A percentile compares a stretch with the other conserved stretches of the same genome.
Evolutionary conservation across 2,113 vertebrate genomes (phyloP).

Genomic region (Brevimyrus niger): DNA sequence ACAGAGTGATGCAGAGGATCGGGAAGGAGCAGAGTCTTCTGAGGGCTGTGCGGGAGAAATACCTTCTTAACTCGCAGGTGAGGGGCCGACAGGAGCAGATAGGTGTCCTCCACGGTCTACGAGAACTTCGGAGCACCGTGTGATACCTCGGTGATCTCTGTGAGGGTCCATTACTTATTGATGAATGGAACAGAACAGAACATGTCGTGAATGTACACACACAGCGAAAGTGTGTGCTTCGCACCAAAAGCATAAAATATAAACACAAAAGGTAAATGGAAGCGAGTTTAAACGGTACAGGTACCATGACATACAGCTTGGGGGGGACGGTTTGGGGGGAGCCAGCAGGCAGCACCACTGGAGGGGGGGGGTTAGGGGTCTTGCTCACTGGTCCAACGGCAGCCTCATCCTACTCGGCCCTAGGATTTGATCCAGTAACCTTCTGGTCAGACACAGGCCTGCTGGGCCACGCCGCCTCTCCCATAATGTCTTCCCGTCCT

Average conservation of each 20-base stretch:
- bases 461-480: not conserved
- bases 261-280: not conserved
- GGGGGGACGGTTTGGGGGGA: not conserved
- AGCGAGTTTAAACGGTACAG: not conserved
- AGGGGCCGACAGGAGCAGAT: not conserved
- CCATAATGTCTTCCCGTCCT: not conserved
- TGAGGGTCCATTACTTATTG: not conserved
- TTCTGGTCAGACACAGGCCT: not conserved
- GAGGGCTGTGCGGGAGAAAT: constrained; percentile 43
- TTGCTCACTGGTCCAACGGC: not conserved
- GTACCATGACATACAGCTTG: not conserved
- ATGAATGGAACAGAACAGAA: too few species aligned
- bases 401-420: not conserved
- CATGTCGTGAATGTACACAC: not conserved
- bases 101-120: not conserved
- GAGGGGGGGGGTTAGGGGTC: not conserved
- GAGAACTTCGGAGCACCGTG: not conserved
- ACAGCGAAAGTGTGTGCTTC: not conserved
- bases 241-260: too few species aligned
- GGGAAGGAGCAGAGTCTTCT: constrained; percentile 55
- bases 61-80: constrained; percentile 56
- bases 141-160: not conserved
- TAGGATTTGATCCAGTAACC: not conserved
- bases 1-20: constrained; percentile 43
- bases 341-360: not conserved